phyloP scores from a whole-genome alignment of 1,140 invertebrate species.

The Achatina immaculata region DNA sequence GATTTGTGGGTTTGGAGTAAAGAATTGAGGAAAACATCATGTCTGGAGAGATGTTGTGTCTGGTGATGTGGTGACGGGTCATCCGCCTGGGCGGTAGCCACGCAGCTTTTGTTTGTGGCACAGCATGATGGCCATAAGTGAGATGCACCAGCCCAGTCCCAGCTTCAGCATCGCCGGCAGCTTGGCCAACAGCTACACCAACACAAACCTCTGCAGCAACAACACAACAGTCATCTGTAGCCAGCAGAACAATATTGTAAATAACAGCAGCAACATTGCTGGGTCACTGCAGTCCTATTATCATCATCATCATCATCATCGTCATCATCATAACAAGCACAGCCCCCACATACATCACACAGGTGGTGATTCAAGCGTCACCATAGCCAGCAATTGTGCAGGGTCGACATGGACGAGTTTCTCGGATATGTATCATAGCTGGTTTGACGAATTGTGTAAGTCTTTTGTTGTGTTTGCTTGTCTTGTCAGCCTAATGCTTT shows the following conservation, averaged over 20 bases:
- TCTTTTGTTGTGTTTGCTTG: background rate
- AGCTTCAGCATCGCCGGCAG: slow-evolving; percentile 5
- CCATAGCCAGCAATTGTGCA: too few species aligned
- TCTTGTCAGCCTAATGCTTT: background rate
- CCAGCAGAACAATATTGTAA: background rate
- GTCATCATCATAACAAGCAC: slow-evolving; percentile 11
- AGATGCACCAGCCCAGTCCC: slow-evolving; percentile 7
- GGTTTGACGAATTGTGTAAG: slow-evolving; percentile 30
- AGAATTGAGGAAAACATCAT: too few species aligned
- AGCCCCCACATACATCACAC: background rate
- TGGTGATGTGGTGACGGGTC: background rate
- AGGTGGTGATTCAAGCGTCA: background rate
- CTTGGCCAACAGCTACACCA: background rate
- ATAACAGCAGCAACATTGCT: background rate
- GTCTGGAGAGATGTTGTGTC: background rate
- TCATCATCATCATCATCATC: slow-evolving; percentile 12
- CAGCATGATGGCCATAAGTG: slow-evolving; percentile 27
- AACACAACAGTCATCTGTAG: background rate
- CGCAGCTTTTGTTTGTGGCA: background rate
- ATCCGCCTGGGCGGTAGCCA: background rate
- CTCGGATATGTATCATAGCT: slow-evolving; percentile 30
- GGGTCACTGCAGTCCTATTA: background rate
- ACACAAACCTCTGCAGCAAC: background rate
- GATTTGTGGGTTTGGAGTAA: too few species aligned
- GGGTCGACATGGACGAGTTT: slow-evolving; percentile 3